phyloP scores from a whole-genome alignment of 2,888 invertebrate genomes.

The Epistrophe grossulariae region DNA sequence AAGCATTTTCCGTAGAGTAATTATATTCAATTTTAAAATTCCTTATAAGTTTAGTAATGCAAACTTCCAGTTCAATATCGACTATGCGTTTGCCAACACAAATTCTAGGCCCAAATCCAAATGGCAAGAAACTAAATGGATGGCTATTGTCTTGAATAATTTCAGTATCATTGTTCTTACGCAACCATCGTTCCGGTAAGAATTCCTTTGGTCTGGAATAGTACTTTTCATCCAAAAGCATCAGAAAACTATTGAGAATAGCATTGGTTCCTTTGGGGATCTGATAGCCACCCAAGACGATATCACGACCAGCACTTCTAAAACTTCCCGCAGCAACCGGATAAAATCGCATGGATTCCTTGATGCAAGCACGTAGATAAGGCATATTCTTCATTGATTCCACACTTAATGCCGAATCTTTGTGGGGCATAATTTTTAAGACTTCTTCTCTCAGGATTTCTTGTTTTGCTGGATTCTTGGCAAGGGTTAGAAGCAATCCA shows the following conservation, averaged over 20 bases:
- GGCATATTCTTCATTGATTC: constrained; percentile 84
- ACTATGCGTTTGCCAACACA: constrained; percentile 90
- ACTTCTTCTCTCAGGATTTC: constrained; percentile 87
- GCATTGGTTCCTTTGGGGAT: constrained; percentile 86
- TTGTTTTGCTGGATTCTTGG: constrained; percentile 88
- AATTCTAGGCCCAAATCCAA: constrained; percentile 88
- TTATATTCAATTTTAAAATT: constrained; percentile 79
- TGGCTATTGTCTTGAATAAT: constrained; percentile 67
- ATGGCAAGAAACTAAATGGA: constrained; percentile 87
- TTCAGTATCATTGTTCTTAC: constrained; percentile 63
- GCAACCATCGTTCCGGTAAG: constrained; percentile 90
- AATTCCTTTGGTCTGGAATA: constrained; percentile 87
- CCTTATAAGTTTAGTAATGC: constrained; percentile 82
- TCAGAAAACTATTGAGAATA: constrained; percentile 87
- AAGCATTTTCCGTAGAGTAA: constrained; percentile 78
- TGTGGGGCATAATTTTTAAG: constrained; percentile 82
- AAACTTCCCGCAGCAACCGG: constrained; percentile 86
- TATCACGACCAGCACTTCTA: constrained; percentile 85
- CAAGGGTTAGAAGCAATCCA: constrained; percentile 82
- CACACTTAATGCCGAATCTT: constrained; percentile 83
- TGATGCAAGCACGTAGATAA: constrained; percentile 90
- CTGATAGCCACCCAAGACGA: constrained; percentile 87
- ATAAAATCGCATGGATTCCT: constrained; percentile 88
- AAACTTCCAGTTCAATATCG: constrained; percentile 87
- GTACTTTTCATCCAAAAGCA: constrained; percentile 86